A percentile compares a stretch with the other conserved stretches of the same genome.
Evolutionary conservation across 2,888 invertebrate genomes (phyloP).

Genomic region (Iselma pallidipennis): DNA sequence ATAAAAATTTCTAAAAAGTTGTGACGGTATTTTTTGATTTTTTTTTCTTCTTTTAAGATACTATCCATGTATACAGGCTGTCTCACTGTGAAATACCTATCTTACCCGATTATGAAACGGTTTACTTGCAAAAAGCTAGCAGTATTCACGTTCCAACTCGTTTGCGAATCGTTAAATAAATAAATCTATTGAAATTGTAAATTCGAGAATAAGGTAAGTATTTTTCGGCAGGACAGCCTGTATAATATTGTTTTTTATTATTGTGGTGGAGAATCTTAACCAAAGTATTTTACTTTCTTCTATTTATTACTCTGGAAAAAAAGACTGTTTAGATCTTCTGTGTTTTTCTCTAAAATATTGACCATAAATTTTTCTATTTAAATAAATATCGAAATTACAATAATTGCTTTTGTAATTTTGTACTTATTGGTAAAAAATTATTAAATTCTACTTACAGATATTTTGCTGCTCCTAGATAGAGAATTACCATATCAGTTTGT

Average conservation of each 20-base stretch:
- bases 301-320: neutral
- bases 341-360: neutral
- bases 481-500: constrained; percentile 8
- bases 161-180: too few relatives aligned
- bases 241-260: constrained; percentile 4
- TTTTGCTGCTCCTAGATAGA: neutral
- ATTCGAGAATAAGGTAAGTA: too few relatives aligned
- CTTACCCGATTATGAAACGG: constrained; percentile 5
- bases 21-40: neutral
- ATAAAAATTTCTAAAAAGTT: neutral
- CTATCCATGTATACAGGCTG: too few relatives aligned
- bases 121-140: neutral
- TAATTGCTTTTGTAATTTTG: constrained; percentile 13
- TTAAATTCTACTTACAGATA: too few relatives aligned
- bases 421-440: constrained; percentile 12
- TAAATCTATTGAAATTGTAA: too few relatives aligned
- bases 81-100: too few relatives aligned
- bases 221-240: too few relatives aligned
- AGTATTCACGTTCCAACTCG: too few relatives aligned
- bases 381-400: constrained; percentile 9
- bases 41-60: neutral
- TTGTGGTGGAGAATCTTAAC: constrained; percentile 22
- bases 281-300: constrained; percentile 8
- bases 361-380: too few relatives aligned
- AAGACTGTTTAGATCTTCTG: neutral